Evolutionary conservation across 2,113 vertebrate genomes (phyloP).

Genomic region (Rynchops niger): DNA sequence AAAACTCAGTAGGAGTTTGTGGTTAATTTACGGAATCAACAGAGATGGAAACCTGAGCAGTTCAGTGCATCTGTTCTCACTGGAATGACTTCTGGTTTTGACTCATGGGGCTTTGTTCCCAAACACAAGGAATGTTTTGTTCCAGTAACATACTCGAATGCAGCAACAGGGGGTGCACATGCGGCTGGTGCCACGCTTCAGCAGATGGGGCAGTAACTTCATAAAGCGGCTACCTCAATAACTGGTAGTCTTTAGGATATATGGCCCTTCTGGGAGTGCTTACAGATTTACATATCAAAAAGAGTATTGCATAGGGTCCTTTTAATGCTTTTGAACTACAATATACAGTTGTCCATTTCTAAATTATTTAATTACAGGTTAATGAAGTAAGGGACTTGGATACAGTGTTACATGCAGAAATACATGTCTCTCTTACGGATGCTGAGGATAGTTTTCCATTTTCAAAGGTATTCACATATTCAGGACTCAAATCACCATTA

Average conservation of each 20-base stretch:
- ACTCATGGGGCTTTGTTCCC: background rate
- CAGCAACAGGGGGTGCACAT: accelerated
- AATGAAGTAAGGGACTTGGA: background rate
- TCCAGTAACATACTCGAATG: background rate
- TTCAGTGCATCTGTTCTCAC: accelerated
- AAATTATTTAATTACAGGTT: background rate
- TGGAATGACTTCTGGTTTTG: background rate
- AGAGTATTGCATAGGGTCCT: background rate
- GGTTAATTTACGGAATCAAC: background rate
- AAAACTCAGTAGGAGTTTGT: background rate
- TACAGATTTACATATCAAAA: background rate
- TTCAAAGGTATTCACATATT: background rate
- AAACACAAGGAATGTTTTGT: background rate
- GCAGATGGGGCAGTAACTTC: background rate
- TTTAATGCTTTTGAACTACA: background rate
- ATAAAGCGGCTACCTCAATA: background rate
- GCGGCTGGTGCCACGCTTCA: accelerated
- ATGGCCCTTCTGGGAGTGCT: background rate
- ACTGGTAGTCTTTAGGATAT: background rate
- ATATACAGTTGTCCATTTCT: background rate
- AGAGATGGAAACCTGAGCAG: background rate
- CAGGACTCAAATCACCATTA: background rate
- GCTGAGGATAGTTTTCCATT: background rate
- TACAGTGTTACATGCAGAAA: background rate
- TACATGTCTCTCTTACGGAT: background rate